Conservation (phyloP, 2,888 invertebrate species). For the Tetragonisca angustula region DNA sequence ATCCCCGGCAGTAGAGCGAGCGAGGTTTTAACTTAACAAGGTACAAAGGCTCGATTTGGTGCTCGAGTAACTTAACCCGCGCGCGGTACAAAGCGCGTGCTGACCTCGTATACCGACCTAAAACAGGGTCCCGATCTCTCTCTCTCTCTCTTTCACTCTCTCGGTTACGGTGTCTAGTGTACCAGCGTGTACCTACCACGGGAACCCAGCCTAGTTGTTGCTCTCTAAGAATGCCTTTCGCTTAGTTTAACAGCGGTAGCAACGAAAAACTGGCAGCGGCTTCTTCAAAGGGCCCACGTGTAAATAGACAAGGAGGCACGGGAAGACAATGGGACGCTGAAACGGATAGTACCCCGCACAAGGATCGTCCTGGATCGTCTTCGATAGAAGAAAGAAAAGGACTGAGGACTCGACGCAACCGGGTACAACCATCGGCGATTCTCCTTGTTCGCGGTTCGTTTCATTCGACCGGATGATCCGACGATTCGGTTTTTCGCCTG, state of each 20-base stretch:
- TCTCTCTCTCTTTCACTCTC: not conserved
- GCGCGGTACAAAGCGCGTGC: constrained; percentile 70
- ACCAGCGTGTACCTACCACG: constrained; percentile 68
- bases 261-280: constrained; percentile 73
- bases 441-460: constrained; percentile 70
- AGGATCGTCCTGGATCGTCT: constrained; percentile 53
- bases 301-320: constrained; percentile 68
- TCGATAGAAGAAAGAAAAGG: constrained; percentile 62
- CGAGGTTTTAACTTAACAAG: constrained; percentile 68
- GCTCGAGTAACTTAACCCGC: constrained; percentile 75
- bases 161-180: constrained; percentile 56
- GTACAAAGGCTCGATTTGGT: constrained; percentile 70
- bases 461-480: constrained; percentile 59
- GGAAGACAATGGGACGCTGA: constrained; percentile 78
- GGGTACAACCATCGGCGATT: constrained; percentile 33
- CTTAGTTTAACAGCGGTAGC: constrained; percentile 80
- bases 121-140: constrained; percentile 59
- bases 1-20: constrained; percentile 43
- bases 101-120: constrained; percentile 70
- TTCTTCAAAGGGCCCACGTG: constrained; percentile 75
- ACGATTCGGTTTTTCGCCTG: constrained; percentile 60
- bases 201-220: constrained; percentile 66
- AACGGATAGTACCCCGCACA: constrained; percentile 76
- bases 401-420: constrained; percentile 23
- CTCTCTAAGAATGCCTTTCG: constrained; percentile 74